Evolutionary conservation across 2,113 vertebrate genomes (phyloP), one percentile per base, ranked within the genome.

Genomic region (Polypterus bichir): DNA sequence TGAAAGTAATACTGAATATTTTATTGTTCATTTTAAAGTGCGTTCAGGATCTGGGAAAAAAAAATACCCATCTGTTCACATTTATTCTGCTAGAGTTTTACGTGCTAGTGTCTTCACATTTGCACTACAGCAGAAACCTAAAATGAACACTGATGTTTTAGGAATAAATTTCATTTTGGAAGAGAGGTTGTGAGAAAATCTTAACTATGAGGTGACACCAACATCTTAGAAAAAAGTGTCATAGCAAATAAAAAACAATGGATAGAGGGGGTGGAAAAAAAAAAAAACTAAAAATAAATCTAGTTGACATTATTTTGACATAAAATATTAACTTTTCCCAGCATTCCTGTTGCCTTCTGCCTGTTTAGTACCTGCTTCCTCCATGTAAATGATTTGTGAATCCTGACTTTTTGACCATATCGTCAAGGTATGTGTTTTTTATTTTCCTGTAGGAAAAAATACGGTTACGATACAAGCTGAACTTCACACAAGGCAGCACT

Each of bases 401-500:
- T 27, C 1, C 46, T 48, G 48, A 27, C 5, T 49, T 11, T 61
- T 27, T 4, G 8, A 44, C 4, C 11, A 11, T 47, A 44, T 57
- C 57, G 3, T 63, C 4, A 44, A 9, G 5, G 57, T 45, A 54
- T 59, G 7, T 63, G 7, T 65, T 57, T 61, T 49, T 49, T 44
- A 47, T 9, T 55, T 61, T 6, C 69, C 59, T 66, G 54, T 11
- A 94, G 92, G 68, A 70, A 62, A 83, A 81, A 44, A 47, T 92
- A 61, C 85, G 83, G 2, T 72, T 96, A 55, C 79, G 83, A 52
- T 92, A 88, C 75, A 85, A 79, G 48, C 71, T 96, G 66, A 66
- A 44, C 0, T 86, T 92, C 82, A 85, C 45, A 0, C 88, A 89
- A 1, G 87, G 88, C 0, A 9, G 64, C 51, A 80, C 80, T 64